Evolutionary conservation across 2,113 vertebrate species (phyloP).

Genomic region (Misgurnus anguillicaudatus): DNA sequence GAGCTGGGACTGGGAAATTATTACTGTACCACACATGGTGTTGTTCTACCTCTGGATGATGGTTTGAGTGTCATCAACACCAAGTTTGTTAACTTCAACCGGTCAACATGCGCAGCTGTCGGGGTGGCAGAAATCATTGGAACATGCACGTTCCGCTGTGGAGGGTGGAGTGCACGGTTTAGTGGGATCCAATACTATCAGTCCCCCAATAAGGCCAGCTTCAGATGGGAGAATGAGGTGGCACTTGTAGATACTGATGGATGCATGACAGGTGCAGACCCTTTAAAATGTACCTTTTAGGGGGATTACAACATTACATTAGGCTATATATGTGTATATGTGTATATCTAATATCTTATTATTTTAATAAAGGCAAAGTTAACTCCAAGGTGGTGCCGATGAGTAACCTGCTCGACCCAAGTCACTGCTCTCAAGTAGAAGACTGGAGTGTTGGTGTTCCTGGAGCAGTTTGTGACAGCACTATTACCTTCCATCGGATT

Average conservation of each 20-base stretch:
- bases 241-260: slow-evolving; percentile 81
- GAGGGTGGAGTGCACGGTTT: slow-evolving; percentile 81
- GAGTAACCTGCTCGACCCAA: slow-evolving; percentile 77
- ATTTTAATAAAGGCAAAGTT: slow-evolving; percentile 66
- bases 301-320: too few relatives aligned
- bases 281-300: neutral
- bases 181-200: slow-evolving; percentile 69
- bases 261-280: slow-evolving; percentile 80
- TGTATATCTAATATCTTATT: neutral
- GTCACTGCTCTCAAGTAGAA: slow-evolving; percentile 67
- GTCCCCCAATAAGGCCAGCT: slow-evolving; percentile 77
- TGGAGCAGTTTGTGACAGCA: slow-evolving; percentile 77
- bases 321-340: too few relatives aligned
- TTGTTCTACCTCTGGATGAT: slow-evolving; percentile 80
- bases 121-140: slow-evolving; percentile 76
- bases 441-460: slow-evolving; percentile 82
- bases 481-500: slow-evolving; percentile 78
- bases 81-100: slow-evolving; percentile 82
- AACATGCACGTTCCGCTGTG: slow-evolving; percentile 70
- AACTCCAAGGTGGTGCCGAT: slow-evolving; percentile 76
- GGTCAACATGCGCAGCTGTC: slow-evolving; percentile 70
- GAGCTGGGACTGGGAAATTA: slow-evolving; percentile 69
- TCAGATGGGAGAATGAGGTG: slow-evolving; percentile 86
- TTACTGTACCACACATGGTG: slow-evolving; percentile 71
- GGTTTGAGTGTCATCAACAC: slow-evolving; percentile 80